Evolutionary conservation across 2,888 invertebrate genomes (phyloP).

Genomic region (Leptothorax acervorum): DNA sequence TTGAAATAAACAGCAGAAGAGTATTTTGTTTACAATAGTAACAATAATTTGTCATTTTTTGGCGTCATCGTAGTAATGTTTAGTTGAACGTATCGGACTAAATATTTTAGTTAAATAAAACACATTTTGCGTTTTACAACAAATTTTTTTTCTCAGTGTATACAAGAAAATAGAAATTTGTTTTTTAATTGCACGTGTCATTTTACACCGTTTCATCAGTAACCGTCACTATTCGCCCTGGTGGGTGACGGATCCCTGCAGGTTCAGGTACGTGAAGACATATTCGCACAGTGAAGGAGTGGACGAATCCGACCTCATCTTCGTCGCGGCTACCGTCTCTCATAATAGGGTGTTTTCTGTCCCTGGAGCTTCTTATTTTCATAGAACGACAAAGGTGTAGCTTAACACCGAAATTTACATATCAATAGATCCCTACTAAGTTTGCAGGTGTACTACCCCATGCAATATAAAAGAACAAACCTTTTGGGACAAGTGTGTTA

Average conservation of each 20-base stretch:
- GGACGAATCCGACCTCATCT: conserved; percentile 43
- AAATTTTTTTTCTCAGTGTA: too few relatives aligned
- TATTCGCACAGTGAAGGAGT: conserved; percentile 58
- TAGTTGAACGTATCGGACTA: too few relatives aligned
- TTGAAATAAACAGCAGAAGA: too few relatives aligned
- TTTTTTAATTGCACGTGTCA: conserved; percentile 43
- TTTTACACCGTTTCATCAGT: conserved; percentile 48
- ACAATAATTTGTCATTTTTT: too few relatives aligned
- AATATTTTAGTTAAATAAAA: too few relatives aligned
- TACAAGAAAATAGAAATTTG: too few relatives aligned
- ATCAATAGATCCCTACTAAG: conserved; percentile 82
- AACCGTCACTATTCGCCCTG: conserved; percentile 38
- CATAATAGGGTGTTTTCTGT: conserved; percentile 66
- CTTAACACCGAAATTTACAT: conserved; percentile 83
- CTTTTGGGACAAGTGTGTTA: conserved; percentile 83
- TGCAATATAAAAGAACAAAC: conserved; percentile 79
- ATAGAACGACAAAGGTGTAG: conserved; percentile 80
- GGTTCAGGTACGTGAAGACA: neutral
- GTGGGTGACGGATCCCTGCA: conserved; percentile 46
- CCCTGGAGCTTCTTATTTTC: conserved; percentile 76
- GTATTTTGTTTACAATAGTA: too few relatives aligned
- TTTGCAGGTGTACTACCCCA: conserved; percentile 84
- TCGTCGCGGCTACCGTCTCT: conserved; percentile 52
- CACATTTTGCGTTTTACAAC: too few relatives aligned
- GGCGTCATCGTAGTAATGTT: too few relatives aligned